Percentiles rank a stretch among this genome's conserved stretches.
Evolutionary conservation across 2,113 vertebrate genomes (phyloP).

Genomic region (Percopsis transmontana): DNA sequence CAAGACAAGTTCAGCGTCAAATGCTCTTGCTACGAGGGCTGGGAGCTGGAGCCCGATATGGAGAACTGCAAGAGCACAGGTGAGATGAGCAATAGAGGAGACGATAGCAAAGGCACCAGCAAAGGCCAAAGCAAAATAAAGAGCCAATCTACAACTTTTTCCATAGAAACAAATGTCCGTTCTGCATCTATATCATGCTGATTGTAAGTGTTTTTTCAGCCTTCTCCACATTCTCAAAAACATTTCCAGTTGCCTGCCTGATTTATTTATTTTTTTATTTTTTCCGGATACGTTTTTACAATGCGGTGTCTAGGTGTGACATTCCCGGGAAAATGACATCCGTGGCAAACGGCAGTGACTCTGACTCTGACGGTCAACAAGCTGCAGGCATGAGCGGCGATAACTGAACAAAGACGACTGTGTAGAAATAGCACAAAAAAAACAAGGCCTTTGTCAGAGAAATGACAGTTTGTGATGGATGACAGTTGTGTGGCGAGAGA

Average conservation of each 20-base stretch:
- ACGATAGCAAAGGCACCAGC: no score
- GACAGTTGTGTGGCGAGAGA: background rate
- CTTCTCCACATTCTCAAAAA: no score
- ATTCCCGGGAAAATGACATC: no score
- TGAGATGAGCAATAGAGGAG: constrained; percentile 41
- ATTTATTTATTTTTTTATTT: background rate
- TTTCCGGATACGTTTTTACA: no score
- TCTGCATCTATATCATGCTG: no score
- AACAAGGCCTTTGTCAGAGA: background rate
- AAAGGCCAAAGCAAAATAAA: no score
- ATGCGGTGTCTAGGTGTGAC: background rate
- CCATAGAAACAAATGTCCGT: no score
- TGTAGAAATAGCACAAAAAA: background rate
- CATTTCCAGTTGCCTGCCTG: no score
- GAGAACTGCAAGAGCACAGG: constrained; percentile 95
- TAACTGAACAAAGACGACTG: background rate
- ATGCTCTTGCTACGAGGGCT: constrained; percentile 96
- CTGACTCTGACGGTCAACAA: no score
- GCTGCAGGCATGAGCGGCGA: background rate
- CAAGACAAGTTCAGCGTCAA: constrained; percentile 96
- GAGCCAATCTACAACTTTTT: no score
- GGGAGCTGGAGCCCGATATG: constrained; percentile 90
- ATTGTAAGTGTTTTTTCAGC: no score
- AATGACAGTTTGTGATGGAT: background rate
- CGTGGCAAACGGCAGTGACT: no score